Evolutionary conservation across 2,113 vertebrate species (phyloP), one percentile per base, ranked within the genome.

Genomic region (Cercopithecus mona): DNA sequence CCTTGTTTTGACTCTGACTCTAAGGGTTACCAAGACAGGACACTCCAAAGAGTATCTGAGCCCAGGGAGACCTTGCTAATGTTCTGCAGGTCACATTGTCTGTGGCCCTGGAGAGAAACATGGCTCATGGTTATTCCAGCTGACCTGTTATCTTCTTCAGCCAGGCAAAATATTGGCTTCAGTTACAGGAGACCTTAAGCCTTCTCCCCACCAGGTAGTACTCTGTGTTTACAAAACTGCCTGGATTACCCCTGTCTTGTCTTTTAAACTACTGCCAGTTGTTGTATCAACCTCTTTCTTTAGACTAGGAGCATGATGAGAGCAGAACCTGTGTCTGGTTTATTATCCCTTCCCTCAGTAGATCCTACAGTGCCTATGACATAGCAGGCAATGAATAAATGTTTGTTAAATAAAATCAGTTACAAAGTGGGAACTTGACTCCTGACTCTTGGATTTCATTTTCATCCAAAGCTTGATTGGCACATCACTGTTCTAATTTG

Each of bases 391-490:
- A n/a, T 75, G 38, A 93, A 25, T 61, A 61, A 94, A 76, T 22
- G 4, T 61, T 82, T 86, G n/a, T 17, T 90, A 23, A 88, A 52
- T 84, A 52, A 90, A 94, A 89, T 82, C 86, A 85, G 50, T 68
- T 43, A 57, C 64, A 76, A 72, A 93, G 66, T 40, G 57, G 90
- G 20, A 86, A 70, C 18, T 50, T 57, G 84, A 84, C 38, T 72
- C 45, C 78, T 78, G 87, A 79, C 61, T 82, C 23, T 11, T 23
- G n/a, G 55, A n/a, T 88, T 78, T 82, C 38, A 87, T 97, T 94
- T 27, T 87, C 22, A 50, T 55, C n/a, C 22, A 72, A 48, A 95
- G 35, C 5, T 70, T 48, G 30, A 45, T 6, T 55, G 89, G 17
- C 45, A 55, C 2, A 5, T 78, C 14, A 14, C 23, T 61, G 13